A percentile compares a stretch with the other conserved stretches of the same genome.
Evolutionary conservation across 2,888 invertebrate genomes (phyloP).

Genomic region (Polydrusus tereticollis): DNA sequence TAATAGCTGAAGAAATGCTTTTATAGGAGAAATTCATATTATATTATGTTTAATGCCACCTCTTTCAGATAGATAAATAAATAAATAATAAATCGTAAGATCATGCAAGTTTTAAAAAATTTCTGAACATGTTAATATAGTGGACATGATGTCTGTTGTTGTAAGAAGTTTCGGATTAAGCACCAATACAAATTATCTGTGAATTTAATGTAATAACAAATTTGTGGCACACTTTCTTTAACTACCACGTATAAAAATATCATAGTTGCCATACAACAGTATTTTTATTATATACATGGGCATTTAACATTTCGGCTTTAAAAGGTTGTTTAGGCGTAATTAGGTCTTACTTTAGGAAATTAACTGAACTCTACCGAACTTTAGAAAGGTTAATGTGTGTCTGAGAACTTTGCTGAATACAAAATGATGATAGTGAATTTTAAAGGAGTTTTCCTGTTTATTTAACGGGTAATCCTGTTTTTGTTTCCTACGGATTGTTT

Average conservation of each 20-base stretch:
- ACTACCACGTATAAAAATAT: neutral
- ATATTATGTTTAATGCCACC: too few species aligned
- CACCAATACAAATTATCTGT: too few species aligned
- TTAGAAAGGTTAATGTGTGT: conserved; percentile 37
- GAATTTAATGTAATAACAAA: too few species aligned
- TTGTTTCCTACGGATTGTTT: neutral
- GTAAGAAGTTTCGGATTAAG: too few species aligned
- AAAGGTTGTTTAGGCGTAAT: conserved; percentile 34
- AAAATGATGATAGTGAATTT: conserved; percentile 14
- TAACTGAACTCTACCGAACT: conserved; percentile 34
- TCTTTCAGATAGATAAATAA: too few species aligned
- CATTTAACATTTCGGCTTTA: conserved; percentile 17
- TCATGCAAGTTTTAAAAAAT: too few species aligned
- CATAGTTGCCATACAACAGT: neutral
- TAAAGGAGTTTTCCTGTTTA: neutral
- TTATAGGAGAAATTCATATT: too few species aligned
- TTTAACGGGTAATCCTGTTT: neutral
- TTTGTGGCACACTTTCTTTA: too few species aligned
- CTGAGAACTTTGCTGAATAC: conserved; percentile 30
- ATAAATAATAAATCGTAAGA: too few species aligned
- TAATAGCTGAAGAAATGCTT: too few species aligned
- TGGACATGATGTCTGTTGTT: too few species aligned
- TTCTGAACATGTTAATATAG: too few species aligned
- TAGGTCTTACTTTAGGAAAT: conserved; percentile 34
- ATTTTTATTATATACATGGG: neutral